phyloP scores from a whole-genome alignment of 1,140 invertebrate genomes.

The Pogonus chalceus region DNA sequence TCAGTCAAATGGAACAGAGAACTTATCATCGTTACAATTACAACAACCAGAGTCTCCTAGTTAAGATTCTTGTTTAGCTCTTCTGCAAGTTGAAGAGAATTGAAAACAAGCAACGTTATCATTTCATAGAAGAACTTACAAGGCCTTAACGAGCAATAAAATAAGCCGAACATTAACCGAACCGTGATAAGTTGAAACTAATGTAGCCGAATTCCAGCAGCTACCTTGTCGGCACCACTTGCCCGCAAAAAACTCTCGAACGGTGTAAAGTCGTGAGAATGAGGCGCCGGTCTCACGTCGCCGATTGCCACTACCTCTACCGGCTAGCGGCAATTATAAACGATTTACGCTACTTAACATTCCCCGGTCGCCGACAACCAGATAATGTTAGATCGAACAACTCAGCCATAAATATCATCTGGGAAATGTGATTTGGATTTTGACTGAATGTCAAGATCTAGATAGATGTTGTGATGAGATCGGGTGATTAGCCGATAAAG shows the following conservation, averaged over 20 bases:
- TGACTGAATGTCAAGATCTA: constrained; percentile 29
- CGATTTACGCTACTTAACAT: constrained; percentile 26
- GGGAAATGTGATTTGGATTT: constrained; percentile 25
- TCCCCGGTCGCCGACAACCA: constrained; percentile 22
- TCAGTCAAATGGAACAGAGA: too few species aligned
- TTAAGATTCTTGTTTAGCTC: not conserved
- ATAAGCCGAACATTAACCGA: constrained; percentile 1
- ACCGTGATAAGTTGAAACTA: constrained; percentile 1
- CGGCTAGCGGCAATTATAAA: constrained; percentile 26
- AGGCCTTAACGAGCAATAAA: constrained; percentile 1
- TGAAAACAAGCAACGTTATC: not conserved
- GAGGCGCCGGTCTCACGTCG: constrained; percentile 13
- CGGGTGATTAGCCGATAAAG: too few species aligned
- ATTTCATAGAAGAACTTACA: constrained; percentile 5
- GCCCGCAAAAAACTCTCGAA: constrained; percentile 12
- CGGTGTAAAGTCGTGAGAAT: constrained; percentile 15
- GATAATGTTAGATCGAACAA: constrained; percentile 25
- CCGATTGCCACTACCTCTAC: constrained; percentile 18
- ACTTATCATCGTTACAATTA: too few species aligned
- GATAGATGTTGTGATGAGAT: too few species aligned
- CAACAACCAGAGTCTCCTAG: too few species aligned
- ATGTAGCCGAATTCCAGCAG: not conserved
- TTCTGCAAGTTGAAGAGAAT: not conserved
- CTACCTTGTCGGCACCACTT: constrained; percentile 8
- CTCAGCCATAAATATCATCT: constrained; percentile 27